Percentiles rank a stretch among this genome's conserved stretches.
These are phyloP conservation scores for Drosophila santomea DNA, from an alignment of 1,140 invertebrate species.

Conservation along the genomic window DNA sequence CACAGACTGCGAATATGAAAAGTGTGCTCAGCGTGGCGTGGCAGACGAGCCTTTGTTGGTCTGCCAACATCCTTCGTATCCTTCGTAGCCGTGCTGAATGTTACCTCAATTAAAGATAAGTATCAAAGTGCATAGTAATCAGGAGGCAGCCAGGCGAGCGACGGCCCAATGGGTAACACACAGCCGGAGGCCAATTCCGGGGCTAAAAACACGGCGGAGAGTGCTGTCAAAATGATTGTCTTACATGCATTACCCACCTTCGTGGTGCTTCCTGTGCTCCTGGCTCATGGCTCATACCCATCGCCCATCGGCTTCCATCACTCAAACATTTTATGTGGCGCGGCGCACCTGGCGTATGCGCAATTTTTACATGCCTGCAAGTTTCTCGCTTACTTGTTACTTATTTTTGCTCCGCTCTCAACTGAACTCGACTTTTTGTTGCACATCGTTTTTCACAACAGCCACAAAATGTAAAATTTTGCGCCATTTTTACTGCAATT, in stretches of 20 bases:
- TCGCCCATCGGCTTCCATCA: conserved; percentile 22
- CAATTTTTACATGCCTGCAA: conserved; percentile 64
- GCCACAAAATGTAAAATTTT: conserved; percentile 66
- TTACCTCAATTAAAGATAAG: conserved; percentile 82
- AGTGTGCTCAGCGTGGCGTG: conserved; percentile 32
- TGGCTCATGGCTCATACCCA: not conserved
- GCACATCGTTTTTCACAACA: conserved; percentile 76
- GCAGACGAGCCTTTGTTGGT: conserved; percentile 45
- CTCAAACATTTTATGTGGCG: conserved; percentile 42
- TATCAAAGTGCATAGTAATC: conserved; percentile 83
- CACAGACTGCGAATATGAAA: conserved; percentile 25
- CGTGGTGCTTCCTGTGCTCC: conserved; percentile 5
- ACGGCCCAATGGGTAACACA: conserved; percentile 64
- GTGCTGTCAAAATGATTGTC: conserved; percentile 80
- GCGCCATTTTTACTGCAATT: conserved; percentile 80
- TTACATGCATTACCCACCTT: conserved; percentile 74
- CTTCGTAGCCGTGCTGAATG: conserved; percentile 49
- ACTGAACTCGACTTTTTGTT: conserved; percentile 44
- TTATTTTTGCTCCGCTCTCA: conserved; percentile 28
- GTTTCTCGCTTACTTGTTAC: conserved; percentile 58
- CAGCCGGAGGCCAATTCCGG: conserved; percentile 13
- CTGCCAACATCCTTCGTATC: conserved; percentile 12
- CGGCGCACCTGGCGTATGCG: conserved; percentile 73
- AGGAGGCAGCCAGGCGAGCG: conserved; percentile 73
- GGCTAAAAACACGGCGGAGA: conserved; percentile 12